phyloP scores from a whole-genome alignment of 2,888 invertebrate species.

The Dicranocentrus wangi region DNA sequence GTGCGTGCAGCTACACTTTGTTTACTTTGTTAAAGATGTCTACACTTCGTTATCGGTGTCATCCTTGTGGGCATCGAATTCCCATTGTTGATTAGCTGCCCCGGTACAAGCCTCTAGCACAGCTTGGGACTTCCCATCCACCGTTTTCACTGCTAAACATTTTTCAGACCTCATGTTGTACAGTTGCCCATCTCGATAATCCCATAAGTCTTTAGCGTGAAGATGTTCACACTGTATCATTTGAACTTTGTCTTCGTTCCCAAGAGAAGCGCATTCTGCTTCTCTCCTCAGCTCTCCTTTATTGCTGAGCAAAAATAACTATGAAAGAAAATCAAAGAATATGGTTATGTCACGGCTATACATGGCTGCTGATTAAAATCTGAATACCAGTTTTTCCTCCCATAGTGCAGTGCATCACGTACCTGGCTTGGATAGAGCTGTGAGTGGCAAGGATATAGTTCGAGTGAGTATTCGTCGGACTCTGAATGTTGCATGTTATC shows the following conservation, averaged over 20 bases:
- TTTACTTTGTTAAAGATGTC: too few relatives aligned
- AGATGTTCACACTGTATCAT: constrained; percentile 71
- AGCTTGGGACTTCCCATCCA: constrained; percentile 59
- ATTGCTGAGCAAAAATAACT: constrained; percentile 83
- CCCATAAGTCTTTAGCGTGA: constrained; percentile 65
- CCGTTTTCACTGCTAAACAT: constrained; percentile 61
- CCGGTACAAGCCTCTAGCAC: constrained; percentile 49
- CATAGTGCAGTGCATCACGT: too few relatives aligned
- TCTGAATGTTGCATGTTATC: constrained; percentile 86
- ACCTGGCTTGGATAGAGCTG: constrained; percentile 81
- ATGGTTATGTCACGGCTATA: constrained; percentile 1
- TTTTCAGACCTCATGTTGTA: constrained; percentile 61
- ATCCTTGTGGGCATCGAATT: constrained; percentile 63
- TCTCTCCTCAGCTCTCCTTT: constrained; percentile 85
- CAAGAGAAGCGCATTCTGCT: constrained; percentile 80
- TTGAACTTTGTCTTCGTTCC: constrained; percentile 58
- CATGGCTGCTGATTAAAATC: not conserved
- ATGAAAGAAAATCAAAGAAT: constrained; percentile 66
- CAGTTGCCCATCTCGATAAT: constrained; percentile 65
- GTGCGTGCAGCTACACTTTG: too few relatives aligned
- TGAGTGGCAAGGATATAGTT: constrained; percentile 84
- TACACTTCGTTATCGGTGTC: constrained; percentile 43
- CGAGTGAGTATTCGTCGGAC: constrained; percentile 81
- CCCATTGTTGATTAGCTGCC: constrained; percentile 64
- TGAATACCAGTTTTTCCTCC: not conserved